These are phyloP conservation scores for Mormyrops attenuatus DNA, from an alignment of 2,797 vertebrate genomes.

Conservation along the genomic window DNA sequence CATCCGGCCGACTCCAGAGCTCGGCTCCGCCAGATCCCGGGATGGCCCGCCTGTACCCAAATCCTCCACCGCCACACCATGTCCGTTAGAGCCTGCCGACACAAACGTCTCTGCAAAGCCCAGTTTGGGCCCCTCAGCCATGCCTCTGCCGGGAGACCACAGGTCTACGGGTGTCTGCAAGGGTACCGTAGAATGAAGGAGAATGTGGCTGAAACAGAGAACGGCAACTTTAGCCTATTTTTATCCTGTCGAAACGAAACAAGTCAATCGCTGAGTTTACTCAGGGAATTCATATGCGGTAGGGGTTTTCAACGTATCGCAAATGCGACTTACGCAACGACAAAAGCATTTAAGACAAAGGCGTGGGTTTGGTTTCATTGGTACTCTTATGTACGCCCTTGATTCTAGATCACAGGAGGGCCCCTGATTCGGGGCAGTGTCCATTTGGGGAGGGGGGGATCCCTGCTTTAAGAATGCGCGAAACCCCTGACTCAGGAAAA, in stretches of 20 bases:
- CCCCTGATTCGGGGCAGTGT: neutral
- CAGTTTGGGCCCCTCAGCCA: conserved; percentile 56
- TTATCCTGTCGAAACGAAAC: neutral
- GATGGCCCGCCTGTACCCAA: conserved; percentile 30
- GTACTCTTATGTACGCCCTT: neutral
- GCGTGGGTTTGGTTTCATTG: neutral
- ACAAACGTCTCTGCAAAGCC: conserved; percentile 56
- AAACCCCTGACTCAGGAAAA: neutral
- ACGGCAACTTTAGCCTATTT: neutral
- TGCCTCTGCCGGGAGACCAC: conserved; percentile 41
- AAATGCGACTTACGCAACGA: neutral
- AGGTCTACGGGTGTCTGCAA: conserved; percentile 29
- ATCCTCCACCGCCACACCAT: conserved; percentile 44
- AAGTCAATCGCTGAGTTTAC: neutral
- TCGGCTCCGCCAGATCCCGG: conserved; percentile 28
- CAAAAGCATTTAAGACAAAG: neutral
- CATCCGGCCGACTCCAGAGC: conserved; percentile 51
- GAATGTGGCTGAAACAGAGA: neutral
- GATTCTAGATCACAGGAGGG: neutral
- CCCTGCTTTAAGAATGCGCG: neutral
- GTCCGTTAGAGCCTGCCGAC: conserved; percentile 53
- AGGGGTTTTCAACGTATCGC: neutral
- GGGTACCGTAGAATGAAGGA: conserved; percentile 5
- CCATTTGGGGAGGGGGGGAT: neutral
- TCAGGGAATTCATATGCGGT: neutral